Percentiles rank a stretch among this genome's conserved stretches.
phyloP scores from a whole-genome alignment of 2,113 vertebrate genomes.

The Acinonyx jubatus region DNA sequence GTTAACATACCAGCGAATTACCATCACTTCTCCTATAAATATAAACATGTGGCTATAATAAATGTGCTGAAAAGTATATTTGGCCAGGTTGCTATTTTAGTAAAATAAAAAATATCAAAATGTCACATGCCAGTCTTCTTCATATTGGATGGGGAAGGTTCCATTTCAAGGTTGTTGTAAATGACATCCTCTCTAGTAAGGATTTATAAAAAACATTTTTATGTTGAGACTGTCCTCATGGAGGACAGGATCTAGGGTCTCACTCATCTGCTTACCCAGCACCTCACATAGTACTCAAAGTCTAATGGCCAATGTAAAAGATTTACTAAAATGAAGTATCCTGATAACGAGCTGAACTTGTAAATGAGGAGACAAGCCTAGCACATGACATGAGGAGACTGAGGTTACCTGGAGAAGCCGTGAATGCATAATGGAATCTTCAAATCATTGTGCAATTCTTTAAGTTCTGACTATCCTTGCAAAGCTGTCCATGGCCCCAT shows the following conservation, averaged over 20 bases:
- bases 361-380: not conserved
- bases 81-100: conserved; percentile 60
- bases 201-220: not conserved
- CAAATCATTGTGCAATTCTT: not conserved
- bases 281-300: not conserved
- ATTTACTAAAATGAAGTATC: not conserved
- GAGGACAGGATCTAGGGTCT: not conserved
- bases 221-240: not conserved
- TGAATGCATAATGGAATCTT: not conserved
- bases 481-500: not conserved
- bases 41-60: conserved; percentile 50
- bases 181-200: not conserved
- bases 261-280: not conserved
- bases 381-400: not conserved
- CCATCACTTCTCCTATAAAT: conserved; percentile 44
- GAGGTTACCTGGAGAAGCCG: not conserved
- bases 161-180: conserved; percentile 36
- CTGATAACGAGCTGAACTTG: not conserved
- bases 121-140: conserved; percentile 58
- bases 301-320: not conserved
- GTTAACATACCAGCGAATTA: conserved; percentile 55
- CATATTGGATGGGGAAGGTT: not conserved
- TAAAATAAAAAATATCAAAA: conserved; percentile 37
- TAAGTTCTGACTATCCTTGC: not conserved
- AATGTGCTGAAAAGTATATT: conserved; percentile 8